Evolutionary conservation across 2,113 vertebrate genomes (phyloP), one percentile per base, ranked within the genome.

Genomic region (Thalassarche chlororhynchos): DNA sequence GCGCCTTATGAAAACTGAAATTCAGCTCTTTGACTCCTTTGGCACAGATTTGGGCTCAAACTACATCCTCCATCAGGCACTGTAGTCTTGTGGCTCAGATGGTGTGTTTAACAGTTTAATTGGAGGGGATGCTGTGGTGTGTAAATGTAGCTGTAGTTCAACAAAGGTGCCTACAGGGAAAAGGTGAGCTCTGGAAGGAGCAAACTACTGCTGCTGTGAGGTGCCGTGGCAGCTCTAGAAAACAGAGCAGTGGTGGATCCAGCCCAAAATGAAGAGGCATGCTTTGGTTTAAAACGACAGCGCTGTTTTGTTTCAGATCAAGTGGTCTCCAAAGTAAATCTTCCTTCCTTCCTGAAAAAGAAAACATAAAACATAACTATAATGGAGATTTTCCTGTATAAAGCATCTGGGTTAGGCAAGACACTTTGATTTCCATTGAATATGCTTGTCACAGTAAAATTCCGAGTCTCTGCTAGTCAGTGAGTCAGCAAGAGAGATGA

Each of bases 401-500:
- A 75, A 92, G 15, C 15, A 57, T 36, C n/a, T 3, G 6, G 12
- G 7, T 72, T 84, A 82, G 32, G 49, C 40, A 79, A 84, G 57
- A 19, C 14, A 6, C 80, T 93, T 61, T 19, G 25, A 76, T 87
- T 92, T 82, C 69, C 31, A n/a, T 5, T 60, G 55, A 79, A 82
- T n/a, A 60, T 34, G 9, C 28, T 93, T 76, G 47, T 75, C 38
- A 44, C 62, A 9, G 17, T 78, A 78, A 84, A 92, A 92, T 79
- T 91, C 65, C 36, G 14, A 72, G 40, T 44, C 24, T 18, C 36
- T 91, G 91, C 61, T 54, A 76, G 40, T 76, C 71, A 71, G 52
- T 87, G 89, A 95, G 74, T 95, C 90, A 94, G 93, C 64, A 91
- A 82, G 72, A 10, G 24, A 91, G 74, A 85, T 47, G 80, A 92